Conservation (phyloP, 2,113 vertebrate species). For the Thymallus thymallus region DNA sequence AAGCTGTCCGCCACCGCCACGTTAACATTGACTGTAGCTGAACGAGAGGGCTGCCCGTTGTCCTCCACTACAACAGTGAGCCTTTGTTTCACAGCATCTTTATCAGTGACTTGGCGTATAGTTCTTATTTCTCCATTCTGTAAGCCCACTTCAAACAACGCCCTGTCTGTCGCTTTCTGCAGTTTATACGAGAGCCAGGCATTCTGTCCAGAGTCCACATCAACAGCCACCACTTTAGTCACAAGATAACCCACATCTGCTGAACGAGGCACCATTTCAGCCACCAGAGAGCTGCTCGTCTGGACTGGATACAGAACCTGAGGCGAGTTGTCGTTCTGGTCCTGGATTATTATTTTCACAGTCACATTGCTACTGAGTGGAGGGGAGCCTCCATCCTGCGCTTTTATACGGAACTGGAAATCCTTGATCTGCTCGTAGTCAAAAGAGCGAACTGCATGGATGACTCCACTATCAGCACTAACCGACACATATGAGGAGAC, state of each 20-base stretch:
- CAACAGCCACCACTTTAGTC: conserved; percentile 49
- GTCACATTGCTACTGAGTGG: conserved; percentile 58
- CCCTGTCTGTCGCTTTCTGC: conserved; percentile 37
- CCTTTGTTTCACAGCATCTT: conserved; percentile 53
- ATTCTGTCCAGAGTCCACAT: conserved; percentile 50
- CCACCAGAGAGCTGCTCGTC: conserved; percentile 35
- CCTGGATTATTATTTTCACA: conserved; percentile 46
- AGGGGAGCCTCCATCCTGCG: conserved; percentile 67
- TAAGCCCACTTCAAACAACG: conserved; percentile 42
- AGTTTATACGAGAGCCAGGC: conserved; percentile 49
- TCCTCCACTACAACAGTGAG: conserved; percentile 50
- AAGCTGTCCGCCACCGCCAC: conserved; percentile 49
- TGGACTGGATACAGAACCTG: conserved; percentile 54
- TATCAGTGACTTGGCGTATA: conserved; percentile 43
- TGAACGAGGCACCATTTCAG: conserved; percentile 57
- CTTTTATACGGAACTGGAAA: conserved; percentile 58
- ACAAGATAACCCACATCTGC: conserved; percentile 57
- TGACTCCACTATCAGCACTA: conserved; percentile 64
- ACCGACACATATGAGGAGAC: conserved; percentile 64
- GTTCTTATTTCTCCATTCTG: conserved; percentile 52
- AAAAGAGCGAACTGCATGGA: conserved; percentile 66
- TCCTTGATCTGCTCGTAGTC: conserved; percentile 70
- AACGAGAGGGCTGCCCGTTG: conserved; percentile 46
- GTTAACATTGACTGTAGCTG: conserved; percentile 40
- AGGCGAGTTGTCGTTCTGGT: conserved; percentile 64